Conservation (phyloP, 64 coral and sea anemone species). For the Dendrophyllia cribrosa region DNA sequence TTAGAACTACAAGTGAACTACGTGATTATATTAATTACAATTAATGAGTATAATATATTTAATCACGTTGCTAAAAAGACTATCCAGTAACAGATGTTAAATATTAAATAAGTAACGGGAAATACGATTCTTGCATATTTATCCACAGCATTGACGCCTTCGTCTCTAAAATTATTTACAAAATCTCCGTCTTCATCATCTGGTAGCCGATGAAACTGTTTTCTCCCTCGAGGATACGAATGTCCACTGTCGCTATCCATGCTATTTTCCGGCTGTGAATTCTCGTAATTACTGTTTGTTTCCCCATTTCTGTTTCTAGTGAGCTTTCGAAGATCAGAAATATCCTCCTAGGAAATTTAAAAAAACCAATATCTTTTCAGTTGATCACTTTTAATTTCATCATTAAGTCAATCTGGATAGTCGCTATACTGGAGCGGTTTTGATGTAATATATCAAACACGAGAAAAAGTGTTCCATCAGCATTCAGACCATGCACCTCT, state of each 20-base stretch:
- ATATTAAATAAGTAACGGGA: constrained; percentile 28
- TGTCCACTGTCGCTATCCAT: neutral
- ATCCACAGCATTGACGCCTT: constrained; percentile 47
- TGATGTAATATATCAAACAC: too few species aligned
- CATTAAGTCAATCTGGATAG: too few species aligned
- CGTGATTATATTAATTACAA: too few species aligned
- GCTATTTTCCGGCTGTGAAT: constrained; percentile 3
- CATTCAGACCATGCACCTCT: too few species aligned
- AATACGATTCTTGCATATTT: constrained; percentile 60
- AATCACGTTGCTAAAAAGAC: constrained; percentile 53
- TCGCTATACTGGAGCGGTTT: too few species aligned
- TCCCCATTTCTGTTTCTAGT: constrained; percentile 2
- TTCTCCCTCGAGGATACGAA: neutral
- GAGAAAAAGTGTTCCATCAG: too few species aligned
- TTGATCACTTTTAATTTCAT: too few species aligned
- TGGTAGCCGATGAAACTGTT: neutral
- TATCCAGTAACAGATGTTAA: constrained; percentile 71
- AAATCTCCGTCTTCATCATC: constrained; percentile 27
- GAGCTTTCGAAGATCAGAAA: constrained; percentile 22
- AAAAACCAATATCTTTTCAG: neutral
- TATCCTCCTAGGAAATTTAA: constrained; percentile 23
- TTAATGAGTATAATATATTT: neutral
- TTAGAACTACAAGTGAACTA: too few species aligned
- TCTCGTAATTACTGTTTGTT: neutral
- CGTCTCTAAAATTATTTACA: constrained; percentile 56